phyloP scores from a whole-genome alignment of 2,797 vertebrate genomes.

The Emydoidea blandingii region DNA sequence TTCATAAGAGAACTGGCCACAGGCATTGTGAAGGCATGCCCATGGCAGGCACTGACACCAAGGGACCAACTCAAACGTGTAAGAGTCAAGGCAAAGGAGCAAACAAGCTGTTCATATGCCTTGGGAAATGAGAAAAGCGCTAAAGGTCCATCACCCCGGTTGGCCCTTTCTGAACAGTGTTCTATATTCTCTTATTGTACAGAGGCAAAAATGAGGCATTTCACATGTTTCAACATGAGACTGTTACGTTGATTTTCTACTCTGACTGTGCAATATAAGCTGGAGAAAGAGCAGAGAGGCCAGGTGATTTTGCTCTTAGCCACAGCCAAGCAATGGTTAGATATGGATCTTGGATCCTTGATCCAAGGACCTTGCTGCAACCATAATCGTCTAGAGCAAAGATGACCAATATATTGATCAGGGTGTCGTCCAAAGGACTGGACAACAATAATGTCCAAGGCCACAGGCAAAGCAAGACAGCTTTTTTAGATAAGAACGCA shows the following conservation, averaged over 20 bases:
- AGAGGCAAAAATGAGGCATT: not conserved
- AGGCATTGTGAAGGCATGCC: fast-evolving
- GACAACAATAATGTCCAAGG: not conserved
- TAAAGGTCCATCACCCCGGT: fast-evolving
- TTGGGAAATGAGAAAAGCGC: not conserved
- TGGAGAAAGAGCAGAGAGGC: not conserved
- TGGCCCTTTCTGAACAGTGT: fast-evolving
- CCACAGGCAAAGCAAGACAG: not conserved
- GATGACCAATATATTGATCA: not conserved
- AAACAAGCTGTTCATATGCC: fast-evolving
- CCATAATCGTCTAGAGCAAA: not conserved
- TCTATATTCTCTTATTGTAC: fast-evolving
- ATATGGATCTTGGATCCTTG: not conserved
- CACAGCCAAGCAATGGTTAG: not conserved
- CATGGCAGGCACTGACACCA: not conserved
- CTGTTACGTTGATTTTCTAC: not conserved
- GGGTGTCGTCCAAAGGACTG: not conserved
- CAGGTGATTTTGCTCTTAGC: not conserved
- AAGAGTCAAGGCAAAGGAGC: fast-evolving
- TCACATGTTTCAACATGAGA: fast-evolving
- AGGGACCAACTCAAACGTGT: fast-evolving
- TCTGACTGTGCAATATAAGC: not conserved
- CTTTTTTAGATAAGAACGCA: not conserved
- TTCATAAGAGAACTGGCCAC: fast-evolving
- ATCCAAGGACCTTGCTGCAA: not conserved